phyloP scores from a whole-genome alignment of 2,113 vertebrate species.

The Leptodactylus fuscus region DNA sequence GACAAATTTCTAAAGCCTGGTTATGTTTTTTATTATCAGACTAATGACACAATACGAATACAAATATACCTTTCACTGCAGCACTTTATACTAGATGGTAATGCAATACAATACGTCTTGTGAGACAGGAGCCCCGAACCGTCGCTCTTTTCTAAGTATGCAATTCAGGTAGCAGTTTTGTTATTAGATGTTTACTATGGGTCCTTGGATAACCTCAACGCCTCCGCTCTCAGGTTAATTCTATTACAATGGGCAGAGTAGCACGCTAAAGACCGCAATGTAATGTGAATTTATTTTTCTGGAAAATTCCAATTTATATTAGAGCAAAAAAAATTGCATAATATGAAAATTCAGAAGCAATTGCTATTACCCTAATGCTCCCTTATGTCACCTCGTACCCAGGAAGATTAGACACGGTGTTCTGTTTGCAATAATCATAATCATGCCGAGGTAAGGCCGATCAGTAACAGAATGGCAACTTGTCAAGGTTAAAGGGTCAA shows the following conservation, averaged over 20 bases:
- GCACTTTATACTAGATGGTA: conserved; percentile 2
- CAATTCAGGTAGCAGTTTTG: not conserved
- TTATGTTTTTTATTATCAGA: conserved; percentile 50
- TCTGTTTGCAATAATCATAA: too few relatives aligned
- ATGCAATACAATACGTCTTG: not conserved
- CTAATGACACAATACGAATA: conserved; percentile 48
- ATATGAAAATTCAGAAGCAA: too few relatives aligned
- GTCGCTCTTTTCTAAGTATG: not conserved
- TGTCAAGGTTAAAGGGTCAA: too few relatives aligned
- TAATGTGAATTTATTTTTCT: not conserved
- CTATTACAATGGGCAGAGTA: not conserved
- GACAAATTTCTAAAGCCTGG: conserved; percentile 24
- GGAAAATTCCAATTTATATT: too few relatives aligned
- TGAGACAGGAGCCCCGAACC: not conserved
- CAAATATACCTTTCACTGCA: conserved; percentile 42
- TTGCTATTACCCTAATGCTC: too few relatives aligned
- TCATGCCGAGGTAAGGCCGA: too few relatives aligned
- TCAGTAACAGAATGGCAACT: too few relatives aligned
- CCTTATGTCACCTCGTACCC: too few relatives aligned
- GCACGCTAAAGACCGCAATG: too few relatives aligned
- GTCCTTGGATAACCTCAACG: not conserved
- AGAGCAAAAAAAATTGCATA: too few relatives aligned
- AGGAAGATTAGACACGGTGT: too few relatives aligned
- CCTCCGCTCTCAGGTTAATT: not conserved
- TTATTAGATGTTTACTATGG: not conserved